Evolutionary conservation across 2,797 vertebrate genomes (phyloP), one percentile per base, ranked within the genome.

Genomic region (Alectoris magna): DNA sequence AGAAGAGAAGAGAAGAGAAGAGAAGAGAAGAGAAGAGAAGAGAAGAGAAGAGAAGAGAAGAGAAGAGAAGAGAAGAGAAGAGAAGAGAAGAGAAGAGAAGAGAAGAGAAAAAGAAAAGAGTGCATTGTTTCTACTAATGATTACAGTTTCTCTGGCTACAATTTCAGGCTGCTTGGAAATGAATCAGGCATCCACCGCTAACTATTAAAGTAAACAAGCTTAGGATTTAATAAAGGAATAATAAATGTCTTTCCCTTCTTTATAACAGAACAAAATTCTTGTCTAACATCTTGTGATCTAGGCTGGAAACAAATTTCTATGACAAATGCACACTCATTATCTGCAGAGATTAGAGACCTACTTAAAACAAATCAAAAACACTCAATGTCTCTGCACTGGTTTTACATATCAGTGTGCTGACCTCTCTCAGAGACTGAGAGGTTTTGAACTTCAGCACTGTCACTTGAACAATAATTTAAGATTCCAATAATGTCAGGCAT

Each of bases 271-370:
- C 39, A 79, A 91, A 88, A 83, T 51, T 86, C 56, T 84, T 84
- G 39, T 90, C 73, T 91, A 88, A 79, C 4, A 4, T 89, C 82
- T 88, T 93, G 83, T 95, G 86, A 96, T 92, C 83, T 85, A 88
- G 80, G 38, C 82, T 93, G 84, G 87, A 94, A 94, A 92, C 38
- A 92, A 95, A 91, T 95, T 93, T 92, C 69, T 95, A 43, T 92
- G 94, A 93, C 88, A 95, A 96, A 94, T 63, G 58, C 49, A 87
- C 38, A 19, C 31, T 84, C 73, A 82, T 91, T 91, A 91, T 95
- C 79, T 86, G 84, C 69, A 75, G 79, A 96, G 85, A 96, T 96
- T 94, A 94, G 56, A 91, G 62, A 88, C 70, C 66, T 89, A 80
- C 68, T 87, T 95, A 93, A 92, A 93, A 68, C 68, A 93, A 96